Evolutionary conservation across 2,797 vertebrate genomes (phyloP).

Genomic region (Anniella stebbinsi): DNA sequence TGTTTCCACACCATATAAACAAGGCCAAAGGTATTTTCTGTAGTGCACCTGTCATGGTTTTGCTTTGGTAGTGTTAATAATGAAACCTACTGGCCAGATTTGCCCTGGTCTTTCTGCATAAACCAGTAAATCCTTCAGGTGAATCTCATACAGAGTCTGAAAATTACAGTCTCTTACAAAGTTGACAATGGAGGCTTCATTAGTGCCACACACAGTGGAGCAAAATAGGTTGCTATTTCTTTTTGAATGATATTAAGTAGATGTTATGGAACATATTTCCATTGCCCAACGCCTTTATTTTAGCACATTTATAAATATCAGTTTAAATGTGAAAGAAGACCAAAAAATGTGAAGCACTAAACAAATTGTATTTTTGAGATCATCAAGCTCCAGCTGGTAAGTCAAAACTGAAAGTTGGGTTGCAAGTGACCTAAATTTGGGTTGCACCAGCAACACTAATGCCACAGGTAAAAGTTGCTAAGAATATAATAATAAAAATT

Average conservation of each 20-base stretch:
- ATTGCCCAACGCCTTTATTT: neutral
- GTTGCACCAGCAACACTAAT: neutral
- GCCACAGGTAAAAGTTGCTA: neutral
- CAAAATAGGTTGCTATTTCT: neutral
- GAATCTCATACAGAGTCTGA: slow-evolving; percentile 33
- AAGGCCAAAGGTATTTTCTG: neutral
- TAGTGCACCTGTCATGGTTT: neutral
- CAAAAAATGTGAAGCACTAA: neutral
- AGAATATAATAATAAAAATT: neutral
- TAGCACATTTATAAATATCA: neutral
- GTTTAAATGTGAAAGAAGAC: neutral
- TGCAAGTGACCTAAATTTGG: neutral
- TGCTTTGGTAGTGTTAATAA: neutral
- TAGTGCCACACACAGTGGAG: neutral
- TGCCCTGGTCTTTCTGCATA: slow-evolving; percentile 48
- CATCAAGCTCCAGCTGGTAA: neutral
- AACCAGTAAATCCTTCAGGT: slow-evolving; percentile 32
- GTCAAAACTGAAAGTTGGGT: neutral
- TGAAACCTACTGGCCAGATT: neutral
- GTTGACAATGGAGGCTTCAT: neutral
- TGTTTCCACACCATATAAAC: neutral
- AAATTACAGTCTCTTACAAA: slow-evolving; percentile 4
- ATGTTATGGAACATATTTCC: neutral
- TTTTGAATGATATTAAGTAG: neutral
- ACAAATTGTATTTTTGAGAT: neutral